Conservation (phyloP, 2,888 invertebrate genomes). For the Pimpla rufipes region DNA sequence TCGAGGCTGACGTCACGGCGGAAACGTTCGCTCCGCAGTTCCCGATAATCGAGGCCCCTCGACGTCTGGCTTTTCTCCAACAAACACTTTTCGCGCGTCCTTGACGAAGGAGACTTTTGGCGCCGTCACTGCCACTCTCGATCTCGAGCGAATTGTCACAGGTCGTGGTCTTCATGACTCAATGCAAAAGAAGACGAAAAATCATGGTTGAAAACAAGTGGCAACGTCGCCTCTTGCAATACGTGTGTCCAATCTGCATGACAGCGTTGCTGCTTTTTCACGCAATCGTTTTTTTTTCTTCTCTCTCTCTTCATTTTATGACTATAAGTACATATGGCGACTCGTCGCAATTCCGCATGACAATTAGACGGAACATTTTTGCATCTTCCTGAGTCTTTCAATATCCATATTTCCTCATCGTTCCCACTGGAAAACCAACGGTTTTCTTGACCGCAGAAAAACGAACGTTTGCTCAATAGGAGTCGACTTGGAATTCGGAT, state of each 20-base stretch:
- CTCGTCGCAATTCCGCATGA: conserved; percentile 18
- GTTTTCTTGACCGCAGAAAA: conserved; percentile 60
- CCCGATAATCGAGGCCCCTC: not conserved
- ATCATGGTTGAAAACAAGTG: not conserved
- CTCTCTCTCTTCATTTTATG: conserved; percentile 19
- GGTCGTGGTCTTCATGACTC: conserved; percentile 14
- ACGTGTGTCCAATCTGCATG: not conserved
- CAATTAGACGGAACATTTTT: conserved; percentile 1
- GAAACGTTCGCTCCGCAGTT: conserved; percentile 2
- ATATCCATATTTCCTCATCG: conserved; percentile 11
- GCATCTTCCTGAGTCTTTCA: not conserved
- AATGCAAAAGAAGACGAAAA: not conserved
- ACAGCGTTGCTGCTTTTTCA: conserved; percentile 5
- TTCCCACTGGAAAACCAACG: not conserved
- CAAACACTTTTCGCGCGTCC: not conserved
- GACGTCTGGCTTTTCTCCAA: conserved; percentile 8
- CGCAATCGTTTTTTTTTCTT: not conserved
- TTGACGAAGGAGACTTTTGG: conserved; percentile 13
- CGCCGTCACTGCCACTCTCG: not conserved
- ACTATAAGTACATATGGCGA: conserved; percentile 65
- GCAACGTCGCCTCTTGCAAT: conserved; percentile 1
- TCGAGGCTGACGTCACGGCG: not conserved
- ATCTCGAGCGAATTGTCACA: conserved; percentile 12
- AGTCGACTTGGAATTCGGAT: not conserved
- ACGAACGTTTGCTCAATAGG: conserved; percentile 6